Evolutionary conservation across 2,888 invertebrate genomes (phyloP).

Genomic region (Apamea epomidion): DNA sequence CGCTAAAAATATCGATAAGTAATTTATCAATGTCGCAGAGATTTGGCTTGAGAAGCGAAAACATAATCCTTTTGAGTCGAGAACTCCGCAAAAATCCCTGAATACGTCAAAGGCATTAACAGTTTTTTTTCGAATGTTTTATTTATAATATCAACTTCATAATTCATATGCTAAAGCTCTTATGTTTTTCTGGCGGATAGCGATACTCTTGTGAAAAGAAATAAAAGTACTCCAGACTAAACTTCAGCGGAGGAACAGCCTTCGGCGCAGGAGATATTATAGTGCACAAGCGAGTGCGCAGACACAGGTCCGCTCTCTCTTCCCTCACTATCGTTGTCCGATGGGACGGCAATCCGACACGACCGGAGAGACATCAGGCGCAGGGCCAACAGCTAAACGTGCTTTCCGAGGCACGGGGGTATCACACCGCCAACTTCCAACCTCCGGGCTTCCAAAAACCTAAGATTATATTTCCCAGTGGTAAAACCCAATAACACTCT

Average conservation of each 20-base stretch:
- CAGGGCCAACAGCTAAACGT: neutral
- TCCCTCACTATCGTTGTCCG: neutral
- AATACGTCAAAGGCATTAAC: constrained; percentile 40
- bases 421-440: neutral
- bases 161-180: constrained; percentile 26
- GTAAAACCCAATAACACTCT: neutral
- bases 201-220: constrained; percentile 28
- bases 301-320: neutral
- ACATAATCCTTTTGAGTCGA: constrained; percentile 57
- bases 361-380: neutral
- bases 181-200: constrained; percentile 18
- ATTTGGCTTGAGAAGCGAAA: constrained; percentile 48
- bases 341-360: neutral
- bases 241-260: neutral
- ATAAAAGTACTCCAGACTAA: neutral
- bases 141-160: constrained; percentile 46
- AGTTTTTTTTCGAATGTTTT: constrained; percentile 39
- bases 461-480: neutral
- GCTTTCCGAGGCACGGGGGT: neutral
- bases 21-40: constrained; percentile 55
- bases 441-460: neutral
- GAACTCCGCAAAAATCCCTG: constrained; percentile 30
- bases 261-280: neutral
- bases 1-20: constrained; percentile 48
- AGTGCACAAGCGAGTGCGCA: neutral